A percentile compares a stretch with the other conserved stretches of the same genome.
phyloP scores from a whole-genome alignment of 1,140 invertebrate genomes.

The Zaprionus davidi region DNA sequence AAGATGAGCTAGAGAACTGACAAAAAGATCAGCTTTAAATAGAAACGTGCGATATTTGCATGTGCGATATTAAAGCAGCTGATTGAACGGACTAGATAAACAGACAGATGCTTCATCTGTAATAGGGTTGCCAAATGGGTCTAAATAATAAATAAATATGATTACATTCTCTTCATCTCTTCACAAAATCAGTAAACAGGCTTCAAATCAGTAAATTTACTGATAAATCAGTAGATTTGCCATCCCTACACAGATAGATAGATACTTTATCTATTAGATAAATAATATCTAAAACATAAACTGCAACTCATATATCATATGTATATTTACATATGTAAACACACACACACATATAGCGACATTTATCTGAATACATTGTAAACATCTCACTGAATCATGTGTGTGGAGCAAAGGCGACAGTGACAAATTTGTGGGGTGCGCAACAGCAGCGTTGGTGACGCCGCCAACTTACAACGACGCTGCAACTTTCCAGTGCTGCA shows the following conservation, averaged over 20 bases:
- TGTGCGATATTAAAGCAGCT: not conserved
- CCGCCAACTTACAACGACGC: conserved; percentile 39
- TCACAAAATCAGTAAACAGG: too few species aligned
- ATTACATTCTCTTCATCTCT: too few species aligned
- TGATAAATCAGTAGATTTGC: too few species aligned
- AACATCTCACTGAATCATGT: too few species aligned
- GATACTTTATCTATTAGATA: too few species aligned
- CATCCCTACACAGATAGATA: too few species aligned
- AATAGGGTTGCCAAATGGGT: too few species aligned
- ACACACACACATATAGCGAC: not conserved
- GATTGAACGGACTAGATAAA: not conserved
- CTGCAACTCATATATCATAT: not conserved
- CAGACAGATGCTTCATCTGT: too few species aligned
- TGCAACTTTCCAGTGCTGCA: conserved; percentile 65
- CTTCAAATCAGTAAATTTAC: too few species aligned
- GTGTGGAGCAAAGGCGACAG: conserved; percentile 7
- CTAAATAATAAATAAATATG: too few species aligned
- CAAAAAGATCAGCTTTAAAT: not conserved
- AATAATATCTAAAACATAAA: too few species aligned
- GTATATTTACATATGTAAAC: not conserved
- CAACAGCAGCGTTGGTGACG: conserved; percentile 31
- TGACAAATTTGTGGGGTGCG: conserved; percentile 58
- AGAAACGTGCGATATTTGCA: not conserved
- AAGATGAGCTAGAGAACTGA: conserved; percentile 1
- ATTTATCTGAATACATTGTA: not conserved